Conservation (phyloP, 1,140 invertebrate species). For the Drosophila fuyamai region DNA sequence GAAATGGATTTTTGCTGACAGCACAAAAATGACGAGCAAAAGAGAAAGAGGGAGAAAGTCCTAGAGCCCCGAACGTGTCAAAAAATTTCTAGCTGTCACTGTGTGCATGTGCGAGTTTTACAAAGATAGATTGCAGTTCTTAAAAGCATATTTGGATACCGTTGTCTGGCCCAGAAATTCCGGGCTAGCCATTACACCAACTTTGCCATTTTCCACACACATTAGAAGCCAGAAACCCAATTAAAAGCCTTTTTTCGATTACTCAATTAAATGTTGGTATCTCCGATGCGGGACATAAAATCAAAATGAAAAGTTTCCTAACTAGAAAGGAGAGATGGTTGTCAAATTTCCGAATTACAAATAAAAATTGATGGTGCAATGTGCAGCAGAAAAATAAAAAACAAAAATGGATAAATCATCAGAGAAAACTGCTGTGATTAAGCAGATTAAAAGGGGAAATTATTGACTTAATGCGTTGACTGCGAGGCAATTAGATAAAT, state of each 20-base stretch:
- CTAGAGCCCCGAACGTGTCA: constrained; percentile 28
- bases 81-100: constrained; percentile 39
- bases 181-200: constrained; percentile 13
- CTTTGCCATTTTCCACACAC: constrained; percentile 14
- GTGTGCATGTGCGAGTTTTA: constrained; percentile 38
- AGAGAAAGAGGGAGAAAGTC: not conserved
- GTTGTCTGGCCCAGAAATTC: not conserved
- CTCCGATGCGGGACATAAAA: not conserved
- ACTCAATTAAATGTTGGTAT: not conserved
- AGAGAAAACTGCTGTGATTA: not conserved
- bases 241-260: not conserved
- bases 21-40: constrained; percentile 63
- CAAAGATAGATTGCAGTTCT: constrained; percentile 80
- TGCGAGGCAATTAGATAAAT: not conserved
- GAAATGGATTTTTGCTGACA: constrained; percentile 77
- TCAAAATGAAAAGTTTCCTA: constrained; percentile 2
- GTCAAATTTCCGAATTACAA: not conserved
- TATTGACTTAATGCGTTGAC: not conserved
- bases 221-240: not conserved
- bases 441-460: not conserved
- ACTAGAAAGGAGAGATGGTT: not conserved
- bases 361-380: constrained; percentile 7
- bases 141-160: constrained; percentile 73
- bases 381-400: constrained; percentile 11
- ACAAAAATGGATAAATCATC: not conserved